Conservation (phyloP, 2,888 invertebrate species). For the Eristalinus aeneus region DNA sequence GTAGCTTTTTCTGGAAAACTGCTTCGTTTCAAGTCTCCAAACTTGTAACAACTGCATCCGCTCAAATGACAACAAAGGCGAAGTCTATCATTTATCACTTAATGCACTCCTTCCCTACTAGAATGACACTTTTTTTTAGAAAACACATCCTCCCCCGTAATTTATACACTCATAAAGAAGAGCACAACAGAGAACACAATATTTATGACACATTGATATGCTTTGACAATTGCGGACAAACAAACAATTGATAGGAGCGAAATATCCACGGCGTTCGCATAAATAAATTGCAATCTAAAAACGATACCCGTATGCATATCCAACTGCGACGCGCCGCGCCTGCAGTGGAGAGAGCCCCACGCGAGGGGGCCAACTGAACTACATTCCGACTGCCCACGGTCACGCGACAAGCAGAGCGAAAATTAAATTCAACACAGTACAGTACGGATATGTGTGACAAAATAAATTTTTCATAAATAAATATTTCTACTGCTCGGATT, state of each 20-base stretch:
- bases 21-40: too few relatives aligned
- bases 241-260: slow-evolving; percentile 29
- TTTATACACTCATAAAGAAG: not conserved
- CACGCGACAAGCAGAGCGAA: not conserved
- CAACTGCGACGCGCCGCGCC: not conserved
- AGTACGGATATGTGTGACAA: not conserved
- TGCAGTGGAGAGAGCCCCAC: slow-evolving; percentile 16
- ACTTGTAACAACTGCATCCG: too few relatives aligned
- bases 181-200: not conserved
- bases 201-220: slow-evolving; percentile 54
- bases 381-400: not conserved
- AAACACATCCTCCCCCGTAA: not conserved
- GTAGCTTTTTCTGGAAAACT: too few relatives aligned
- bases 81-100: not conserved
- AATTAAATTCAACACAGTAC: slow-evolving; percentile 52
- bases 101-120: not conserved
- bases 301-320: slow-evolving; percentile 32
- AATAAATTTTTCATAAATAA: slow-evolving; percentile 62
- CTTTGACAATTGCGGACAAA: slow-evolving; percentile 54
- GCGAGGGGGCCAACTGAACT: not conserved
- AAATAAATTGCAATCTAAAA: slow-evolving; percentile 58
- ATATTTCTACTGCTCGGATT: slow-evolving; percentile 23
- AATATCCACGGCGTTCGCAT: slow-evolving; percentile 24
- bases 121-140: not conserved
- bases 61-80: too few relatives aligned